Evolutionary conservation across 2,113 vertebrate genomes (phyloP).

Genomic region (Nesospiza acunhae): DNA sequence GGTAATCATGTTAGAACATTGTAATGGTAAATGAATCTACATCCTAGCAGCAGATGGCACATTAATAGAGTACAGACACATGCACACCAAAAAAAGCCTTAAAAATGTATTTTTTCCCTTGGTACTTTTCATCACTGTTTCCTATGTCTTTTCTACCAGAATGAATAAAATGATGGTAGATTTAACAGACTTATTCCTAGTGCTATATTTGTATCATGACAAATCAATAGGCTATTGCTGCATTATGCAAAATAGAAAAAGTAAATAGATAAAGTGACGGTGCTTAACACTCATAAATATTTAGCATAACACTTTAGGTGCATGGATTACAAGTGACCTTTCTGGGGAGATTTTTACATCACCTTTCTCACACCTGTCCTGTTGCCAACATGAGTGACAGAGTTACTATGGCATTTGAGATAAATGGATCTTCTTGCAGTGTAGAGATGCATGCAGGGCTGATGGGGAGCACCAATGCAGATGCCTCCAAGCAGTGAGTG

Average conservation of each 20-base stretch:
- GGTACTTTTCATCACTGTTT: background rate
- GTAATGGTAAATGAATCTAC: slow-evolving; percentile 32
- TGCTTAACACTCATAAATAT: background rate
- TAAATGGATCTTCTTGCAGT: background rate
- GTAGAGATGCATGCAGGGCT: background rate
- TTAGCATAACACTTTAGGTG: background rate
- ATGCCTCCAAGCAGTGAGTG: background rate
- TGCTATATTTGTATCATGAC: background rate
- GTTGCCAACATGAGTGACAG: background rate
- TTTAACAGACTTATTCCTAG: background rate
- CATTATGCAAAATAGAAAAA: background rate
- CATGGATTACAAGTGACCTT: accelerated
- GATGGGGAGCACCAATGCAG: background rate
- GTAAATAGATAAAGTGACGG: background rate
- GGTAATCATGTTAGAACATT: slow-evolving; percentile 39
- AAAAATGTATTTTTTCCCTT: background rate
- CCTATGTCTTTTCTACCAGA: background rate
- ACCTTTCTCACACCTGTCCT: background rate
- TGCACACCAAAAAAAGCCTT: background rate
- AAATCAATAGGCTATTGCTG: background rate
- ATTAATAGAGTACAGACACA: slow-evolving; percentile 16
- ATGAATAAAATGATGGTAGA: background rate
- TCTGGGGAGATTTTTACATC: background rate
- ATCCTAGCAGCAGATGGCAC: slow-evolving; percentile 38
- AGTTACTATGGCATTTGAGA: background rate